Evolutionary conservation across 2,797 vertebrate genomes (phyloP).

Genomic region (Hydrolagus colliei): DNA sequence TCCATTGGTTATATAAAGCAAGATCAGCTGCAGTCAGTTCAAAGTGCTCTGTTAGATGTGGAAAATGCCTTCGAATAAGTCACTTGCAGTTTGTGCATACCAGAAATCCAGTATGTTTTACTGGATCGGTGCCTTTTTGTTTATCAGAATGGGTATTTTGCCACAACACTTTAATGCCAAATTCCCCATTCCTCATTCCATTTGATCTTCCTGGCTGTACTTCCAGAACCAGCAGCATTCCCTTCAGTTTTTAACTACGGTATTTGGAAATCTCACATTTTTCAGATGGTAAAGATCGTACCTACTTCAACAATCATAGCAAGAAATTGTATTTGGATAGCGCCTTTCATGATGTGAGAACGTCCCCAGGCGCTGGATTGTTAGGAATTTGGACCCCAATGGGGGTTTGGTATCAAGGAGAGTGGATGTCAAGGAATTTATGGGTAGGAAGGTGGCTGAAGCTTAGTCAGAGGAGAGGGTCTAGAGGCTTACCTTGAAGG

Average conservation of each 20-base stretch:
- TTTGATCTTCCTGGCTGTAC: conserved; percentile 1
- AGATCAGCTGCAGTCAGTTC: neutral
- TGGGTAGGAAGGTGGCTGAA: too few species aligned
- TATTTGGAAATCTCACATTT: neutral
- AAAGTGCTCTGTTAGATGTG: neutral
- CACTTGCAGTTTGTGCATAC: neutral
- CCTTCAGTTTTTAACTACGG: neutral
- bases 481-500: too few species aligned
- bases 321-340: too few species aligned
- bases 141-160: conserved; percentile 2
- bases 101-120: neutral
- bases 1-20: neutral
- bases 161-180: neutral
- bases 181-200: neutral
- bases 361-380: too few species aligned
- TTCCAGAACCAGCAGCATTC: neutral
- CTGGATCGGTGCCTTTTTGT: neutral
- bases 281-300: neutral
- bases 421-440: too few species aligned
- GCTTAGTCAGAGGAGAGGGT: too few species aligned
- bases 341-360: too few species aligned
- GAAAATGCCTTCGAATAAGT: neutral
- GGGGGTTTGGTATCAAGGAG: too few species aligned
- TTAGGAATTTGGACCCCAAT: too few species aligned
- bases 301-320: too few species aligned